Evolutionary conservation across 2,113 vertebrate genomes (phyloP).

Genomic region (Rhynchopsitta pachyrhyncha): DNA sequence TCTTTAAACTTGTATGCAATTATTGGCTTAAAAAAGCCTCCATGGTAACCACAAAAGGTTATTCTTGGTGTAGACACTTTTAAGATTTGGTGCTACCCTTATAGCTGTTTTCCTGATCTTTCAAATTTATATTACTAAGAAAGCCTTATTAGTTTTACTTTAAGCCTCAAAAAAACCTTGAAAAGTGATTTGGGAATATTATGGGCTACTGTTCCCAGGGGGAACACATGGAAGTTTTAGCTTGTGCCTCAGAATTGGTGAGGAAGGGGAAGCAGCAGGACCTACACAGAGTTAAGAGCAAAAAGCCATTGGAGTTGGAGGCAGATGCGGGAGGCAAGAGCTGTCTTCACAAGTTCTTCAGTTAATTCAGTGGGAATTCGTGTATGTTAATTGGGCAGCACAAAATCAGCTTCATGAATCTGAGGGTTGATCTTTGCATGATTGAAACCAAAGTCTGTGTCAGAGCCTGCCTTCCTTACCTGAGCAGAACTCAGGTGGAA

Average conservation of each 20-base stretch:
- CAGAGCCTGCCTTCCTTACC: neutral
- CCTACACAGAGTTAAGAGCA: accelerated
- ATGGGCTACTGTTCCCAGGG: neutral
- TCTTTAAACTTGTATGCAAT: constrained; percentile 60
- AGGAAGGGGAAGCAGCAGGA: neutral
- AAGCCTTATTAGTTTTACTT: neutral
- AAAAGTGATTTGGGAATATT: neutral
- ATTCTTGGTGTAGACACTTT: constrained; percentile 6
- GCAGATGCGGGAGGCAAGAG: neutral
- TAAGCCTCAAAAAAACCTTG: neutral
- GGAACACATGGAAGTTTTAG: neutral
- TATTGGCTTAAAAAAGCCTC: constrained; percentile 37
- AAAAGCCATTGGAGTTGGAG: neutral
- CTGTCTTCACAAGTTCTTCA: neutral
- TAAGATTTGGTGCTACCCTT: neutral
- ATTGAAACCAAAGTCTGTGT: neutral
- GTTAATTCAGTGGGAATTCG: neutral
- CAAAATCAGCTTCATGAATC: neutral
- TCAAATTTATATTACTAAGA: neutral
- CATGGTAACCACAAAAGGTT: constrained; percentile 21
- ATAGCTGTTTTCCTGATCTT: neutral
- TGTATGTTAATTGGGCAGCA: neutral
- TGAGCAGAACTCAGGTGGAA: neutral
- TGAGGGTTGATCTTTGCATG: neutral
- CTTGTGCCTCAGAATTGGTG: neutral